phyloP scores from a whole-genome alignment of 2,888 invertebrate genomes.

The Onthophagus sagittarius region DNA sequence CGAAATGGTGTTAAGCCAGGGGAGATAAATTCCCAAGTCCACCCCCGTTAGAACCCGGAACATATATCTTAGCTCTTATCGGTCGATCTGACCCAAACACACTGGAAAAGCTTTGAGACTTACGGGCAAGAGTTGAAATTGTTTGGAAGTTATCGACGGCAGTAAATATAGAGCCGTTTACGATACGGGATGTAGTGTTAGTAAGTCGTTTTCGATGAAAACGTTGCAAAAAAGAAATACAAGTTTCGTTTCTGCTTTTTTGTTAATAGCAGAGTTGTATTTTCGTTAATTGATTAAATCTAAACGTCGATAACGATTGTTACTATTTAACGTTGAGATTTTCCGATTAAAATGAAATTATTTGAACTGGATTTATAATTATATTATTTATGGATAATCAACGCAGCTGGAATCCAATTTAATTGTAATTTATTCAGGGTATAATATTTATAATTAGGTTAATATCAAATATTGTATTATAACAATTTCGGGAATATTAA shows the following conservation, averaged over 20 bases:
- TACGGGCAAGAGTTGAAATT: slow-evolving; percentile 7
- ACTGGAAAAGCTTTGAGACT: neutral
- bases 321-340: neutral
- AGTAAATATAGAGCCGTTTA: neutral
- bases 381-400: neutral
- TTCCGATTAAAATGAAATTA: neutral
- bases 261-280: no score
- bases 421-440: neutral
- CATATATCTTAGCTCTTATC: neutral
- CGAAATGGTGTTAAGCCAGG: neutral
- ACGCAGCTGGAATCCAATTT: neutral
- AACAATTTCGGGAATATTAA: no score
- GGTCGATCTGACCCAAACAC: neutral
- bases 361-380: neutral
- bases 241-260: no score
- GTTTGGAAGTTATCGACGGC: slow-evolving; percentile 8
- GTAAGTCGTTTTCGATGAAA: neutral
- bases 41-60: neutral
- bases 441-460: no score
- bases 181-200: neutral
- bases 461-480: no score
- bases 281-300: no score
- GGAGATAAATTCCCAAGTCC: neutral
- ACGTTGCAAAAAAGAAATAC: no score
- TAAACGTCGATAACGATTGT: neutral